Evolutionary conservation across 2,113 vertebrate species (phyloP).

Genomic region (Azemiops feae): DNA sequence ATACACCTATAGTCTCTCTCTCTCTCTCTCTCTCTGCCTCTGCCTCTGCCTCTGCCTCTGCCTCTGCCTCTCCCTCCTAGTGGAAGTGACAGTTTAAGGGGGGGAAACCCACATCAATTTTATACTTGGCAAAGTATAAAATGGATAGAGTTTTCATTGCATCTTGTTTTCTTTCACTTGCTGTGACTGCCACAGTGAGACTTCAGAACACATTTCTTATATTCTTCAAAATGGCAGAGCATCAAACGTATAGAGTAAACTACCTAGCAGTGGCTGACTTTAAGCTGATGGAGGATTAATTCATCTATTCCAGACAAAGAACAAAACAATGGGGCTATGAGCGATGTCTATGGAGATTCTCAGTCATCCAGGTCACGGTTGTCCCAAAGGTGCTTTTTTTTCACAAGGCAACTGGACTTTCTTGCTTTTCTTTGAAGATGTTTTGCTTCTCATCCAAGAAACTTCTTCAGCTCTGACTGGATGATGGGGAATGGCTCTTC

Average conservation of each 20-base stretch:
- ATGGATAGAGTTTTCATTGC: slow-evolving; percentile 4
- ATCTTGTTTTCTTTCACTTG: rapidly evolving
- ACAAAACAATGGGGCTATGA: neutral
- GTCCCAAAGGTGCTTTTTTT: no score
- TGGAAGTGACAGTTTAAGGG: neutral
- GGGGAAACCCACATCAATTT: neutral
- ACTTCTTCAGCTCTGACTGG: no score
- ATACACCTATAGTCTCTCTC: neutral
- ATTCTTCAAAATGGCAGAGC: neutral
- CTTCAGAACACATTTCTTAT: neutral
- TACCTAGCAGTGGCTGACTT: neutral
- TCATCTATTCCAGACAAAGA: neutral
- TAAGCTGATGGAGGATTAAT: neutral
- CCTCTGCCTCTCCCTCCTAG: neutral
- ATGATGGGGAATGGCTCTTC: neutral
- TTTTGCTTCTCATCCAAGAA: no score
- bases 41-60: no score
- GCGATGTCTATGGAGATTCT: no score
- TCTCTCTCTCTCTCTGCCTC: no score
- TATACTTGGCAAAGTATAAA: neutral
- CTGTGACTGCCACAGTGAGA: neutral
- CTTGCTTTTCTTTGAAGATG: no score
- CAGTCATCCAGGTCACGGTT: no score
- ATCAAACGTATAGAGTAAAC: neutral
- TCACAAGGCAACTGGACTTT: no score